Percentiles rank a stretch among this genome's conserved stretches.
Evolutionary conservation across 2,888 invertebrate species (phyloP).

Genomic region (Leptopterna dolabrata): DNA sequence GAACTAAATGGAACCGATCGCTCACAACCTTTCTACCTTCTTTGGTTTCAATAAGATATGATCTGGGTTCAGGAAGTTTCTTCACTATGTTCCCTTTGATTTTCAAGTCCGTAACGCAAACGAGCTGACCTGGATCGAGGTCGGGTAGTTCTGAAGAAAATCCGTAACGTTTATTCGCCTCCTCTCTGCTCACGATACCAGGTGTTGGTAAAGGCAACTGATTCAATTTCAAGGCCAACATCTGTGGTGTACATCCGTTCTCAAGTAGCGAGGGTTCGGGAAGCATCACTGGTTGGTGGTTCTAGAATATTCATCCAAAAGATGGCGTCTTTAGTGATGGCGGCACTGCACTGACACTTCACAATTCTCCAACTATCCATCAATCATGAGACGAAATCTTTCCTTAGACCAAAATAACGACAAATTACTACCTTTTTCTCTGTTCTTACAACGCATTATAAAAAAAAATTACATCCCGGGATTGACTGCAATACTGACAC

Average conservation of each 20-base stretch:
- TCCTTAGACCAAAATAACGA: too few species aligned
- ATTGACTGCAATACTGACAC: too few species aligned
- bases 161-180: neutral
- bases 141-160: neutral
- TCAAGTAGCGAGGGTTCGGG: neutral
- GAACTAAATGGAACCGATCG: constrained; percentile 6
- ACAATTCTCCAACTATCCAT: neutral
- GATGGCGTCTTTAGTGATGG: neutral
- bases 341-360: neutral
- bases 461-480: too few species aligned
- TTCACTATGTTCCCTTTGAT: neutral
- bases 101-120: constrained; percentile 4
- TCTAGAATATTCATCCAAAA: neutral
- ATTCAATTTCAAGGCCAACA: neutral
- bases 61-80: neutral
- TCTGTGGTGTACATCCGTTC: neutral
- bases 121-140: neutral
- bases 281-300: neutral
- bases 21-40: neutral
- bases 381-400: neutral
- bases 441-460: too few species aligned
- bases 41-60: neutral
- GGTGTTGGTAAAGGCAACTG: neutral
- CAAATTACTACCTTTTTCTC: too few species aligned
- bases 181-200: neutral